Base-by-base conservation (phyloP, 2,113 vertebrate genomes). In the Noctilio leporinus region DNA sequence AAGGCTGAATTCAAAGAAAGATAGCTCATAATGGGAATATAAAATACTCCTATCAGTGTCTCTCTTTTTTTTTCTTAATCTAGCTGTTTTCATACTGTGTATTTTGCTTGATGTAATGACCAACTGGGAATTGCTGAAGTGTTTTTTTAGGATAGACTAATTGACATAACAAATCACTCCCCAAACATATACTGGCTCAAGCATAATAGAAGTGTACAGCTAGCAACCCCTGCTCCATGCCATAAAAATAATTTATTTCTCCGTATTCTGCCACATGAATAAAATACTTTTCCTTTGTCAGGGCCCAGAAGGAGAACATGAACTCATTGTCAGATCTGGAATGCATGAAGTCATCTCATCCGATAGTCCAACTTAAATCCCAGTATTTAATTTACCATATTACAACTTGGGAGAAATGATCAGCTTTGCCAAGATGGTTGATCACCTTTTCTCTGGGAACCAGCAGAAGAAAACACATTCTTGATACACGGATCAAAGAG, bases 391-490 rank as follows among this genome's bases (percentile, higher is more conserved):
- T 96, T 83, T 86, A 53, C 24, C 35, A 45, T 82, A 67, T 78
- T 91, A 77, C 28, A 85, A 33, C 85, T 81, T 5, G 77, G 20
- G 55, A n/a, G 70, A 69, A 86, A 62, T 33, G 47, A 59, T 43
- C 26, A 86, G 30, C 2, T 82, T 88, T n/a, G 43, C 78, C 84
- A 87, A 35, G 47, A 72, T 20, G 16, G 14, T 17, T 94, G 76
- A 77, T 20, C 77, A 59, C 83, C 15, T 91, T 81, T 51, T 51
- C 72, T 93, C 94, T 73, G 51, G 70, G 64, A 59, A 76, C 49
- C 40, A 82, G 28, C 17, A 89, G 16, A 16, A 78, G 65, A 82
- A 88, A 97, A 86, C 35, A 92, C 65, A 96, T 96, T 96, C 83
- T 73, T 76, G 86, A 91, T 91, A 85, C 7, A 10, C 7, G 28